A percentile compares a stretch with the other conserved stretches of the same genome.
These are phyloP conservation scores for Aselliscus stoliczkanus DNA, from an alignment of 2,797 vertebrate genomes.

Conservation along the genomic window DNA sequence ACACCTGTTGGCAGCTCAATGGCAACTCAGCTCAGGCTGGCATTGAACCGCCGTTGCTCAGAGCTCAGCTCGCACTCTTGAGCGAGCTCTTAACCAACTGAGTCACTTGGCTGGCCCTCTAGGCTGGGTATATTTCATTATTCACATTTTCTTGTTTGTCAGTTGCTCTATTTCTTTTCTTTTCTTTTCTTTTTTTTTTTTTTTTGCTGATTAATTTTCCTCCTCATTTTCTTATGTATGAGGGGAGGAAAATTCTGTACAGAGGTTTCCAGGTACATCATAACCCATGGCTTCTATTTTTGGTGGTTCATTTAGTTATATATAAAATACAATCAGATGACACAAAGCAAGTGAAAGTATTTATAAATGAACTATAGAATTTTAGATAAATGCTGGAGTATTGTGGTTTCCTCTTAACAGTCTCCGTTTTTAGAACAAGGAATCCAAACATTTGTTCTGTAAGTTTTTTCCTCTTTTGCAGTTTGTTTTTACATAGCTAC, in stretches of 20 bases:
- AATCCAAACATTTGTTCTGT: background rate
- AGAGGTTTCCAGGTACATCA: background rate
- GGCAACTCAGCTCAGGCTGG: no score
- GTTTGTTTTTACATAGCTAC: background rate
- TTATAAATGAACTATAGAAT: background rate
- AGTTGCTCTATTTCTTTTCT: background rate
- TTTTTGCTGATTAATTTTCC: background rate
- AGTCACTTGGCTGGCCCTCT: no score
- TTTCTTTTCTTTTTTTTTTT: background rate
- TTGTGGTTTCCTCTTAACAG: background rate
- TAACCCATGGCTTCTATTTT: background rate
- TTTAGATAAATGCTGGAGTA: background rate
- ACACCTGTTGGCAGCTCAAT: no score
- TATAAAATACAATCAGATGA: background rate
- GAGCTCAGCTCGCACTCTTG: no score
- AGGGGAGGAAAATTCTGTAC: background rate
- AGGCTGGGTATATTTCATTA: no score
- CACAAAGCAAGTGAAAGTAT: background rate
- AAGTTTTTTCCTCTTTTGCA: background rate
- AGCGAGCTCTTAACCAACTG: no score
- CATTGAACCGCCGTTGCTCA: no score
- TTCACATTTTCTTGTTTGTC: background rate
- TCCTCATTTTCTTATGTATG: background rate
- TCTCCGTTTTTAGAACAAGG: background rate
- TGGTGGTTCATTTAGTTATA: background rate